A percentile compares a stretch with the other conserved stretches of the same genome.
Conservation (phyloP, 2,888 invertebrate genomes). For the Hyppa rectilinea region DNA sequence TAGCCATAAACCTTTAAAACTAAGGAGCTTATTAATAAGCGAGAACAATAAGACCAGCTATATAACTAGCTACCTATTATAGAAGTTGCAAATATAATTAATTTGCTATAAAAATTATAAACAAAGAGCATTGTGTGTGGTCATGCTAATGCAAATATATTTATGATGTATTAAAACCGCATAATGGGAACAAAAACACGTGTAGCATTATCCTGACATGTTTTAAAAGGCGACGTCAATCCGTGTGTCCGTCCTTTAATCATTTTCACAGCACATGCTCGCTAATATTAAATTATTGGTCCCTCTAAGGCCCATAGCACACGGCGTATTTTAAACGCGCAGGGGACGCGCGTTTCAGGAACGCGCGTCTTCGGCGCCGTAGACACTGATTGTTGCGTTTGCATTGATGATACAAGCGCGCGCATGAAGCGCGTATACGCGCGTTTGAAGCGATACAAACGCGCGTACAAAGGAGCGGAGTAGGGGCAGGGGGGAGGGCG, state of each 20-base stretch:
- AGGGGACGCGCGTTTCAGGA: too few species aligned
- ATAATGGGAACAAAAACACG: slow-evolving; percentile 25
- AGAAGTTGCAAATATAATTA: slow-evolving; percentile 28
- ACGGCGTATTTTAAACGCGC: too few species aligned
- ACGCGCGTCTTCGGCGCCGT: too few species aligned
- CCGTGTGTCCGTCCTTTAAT: not conserved
- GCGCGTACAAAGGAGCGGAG: too few species aligned
- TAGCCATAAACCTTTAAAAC: not conserved
- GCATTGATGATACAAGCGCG: too few species aligned
- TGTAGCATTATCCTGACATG: slow-evolving; percentile 1
- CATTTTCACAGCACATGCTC: too few species aligned
- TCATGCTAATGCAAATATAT: slow-evolving; percentile 4
- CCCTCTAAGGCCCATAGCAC: too few species aligned
- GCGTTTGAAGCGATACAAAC: too few species aligned
- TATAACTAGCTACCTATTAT: slow-evolving; percentile 19
- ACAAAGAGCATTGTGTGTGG: slow-evolving; percentile 54
- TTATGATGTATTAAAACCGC: slow-evolving; percentile 44
- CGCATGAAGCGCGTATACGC: too few species aligned
- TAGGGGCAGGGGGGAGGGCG: too few species aligned
- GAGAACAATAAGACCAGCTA: slow-evolving; percentile 3
- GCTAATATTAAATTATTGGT: too few species aligned
- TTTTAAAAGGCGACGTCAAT: not conserved
- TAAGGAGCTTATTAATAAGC: not conserved
- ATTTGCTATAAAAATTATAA: slow-evolving; percentile 38
- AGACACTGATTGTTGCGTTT: too few species aligned